Conservation (phyloP, 2,888 invertebrate genomes). For the Autographa gamma region DNA sequence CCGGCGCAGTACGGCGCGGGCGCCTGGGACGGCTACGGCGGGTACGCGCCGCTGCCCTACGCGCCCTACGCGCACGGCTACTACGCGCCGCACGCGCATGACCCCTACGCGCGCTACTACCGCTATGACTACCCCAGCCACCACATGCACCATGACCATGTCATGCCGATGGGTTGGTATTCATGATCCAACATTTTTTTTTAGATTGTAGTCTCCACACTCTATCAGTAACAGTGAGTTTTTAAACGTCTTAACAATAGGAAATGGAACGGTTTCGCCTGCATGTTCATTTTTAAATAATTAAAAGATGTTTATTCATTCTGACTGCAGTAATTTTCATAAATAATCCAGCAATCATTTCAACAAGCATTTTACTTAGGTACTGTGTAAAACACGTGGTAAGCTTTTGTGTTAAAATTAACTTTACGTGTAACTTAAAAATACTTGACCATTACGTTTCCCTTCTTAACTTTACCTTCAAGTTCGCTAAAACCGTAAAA, state of each 20-base stretch:
- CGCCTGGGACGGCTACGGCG: conserved; percentile 77
- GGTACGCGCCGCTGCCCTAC: conserved; percentile 73
- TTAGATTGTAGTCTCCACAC: background rate
- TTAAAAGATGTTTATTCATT: background rate
- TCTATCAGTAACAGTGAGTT: background rate
- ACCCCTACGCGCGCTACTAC: conserved; percentile 84
- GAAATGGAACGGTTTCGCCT: background rate
- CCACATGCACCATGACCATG: conserved; percentile 83
- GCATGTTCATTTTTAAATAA: background rate
- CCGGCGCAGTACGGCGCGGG: conserved; percentile 75
- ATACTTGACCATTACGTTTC: too few species aligned
- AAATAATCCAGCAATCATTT: too few species aligned
- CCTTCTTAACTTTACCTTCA: too few species aligned
- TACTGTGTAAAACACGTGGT: too few species aligned
- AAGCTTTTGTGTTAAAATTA: too few species aligned
- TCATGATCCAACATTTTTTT: conserved; percentile 25
- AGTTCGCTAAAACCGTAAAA: too few species aligned
- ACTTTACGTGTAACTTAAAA: too few species aligned
- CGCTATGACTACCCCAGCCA: conserved; percentile 83
- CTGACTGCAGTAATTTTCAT: background rate
- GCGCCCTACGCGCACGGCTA: conserved; percentile 73
- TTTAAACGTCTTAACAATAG: background rate
- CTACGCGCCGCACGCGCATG: conserved; percentile 82
- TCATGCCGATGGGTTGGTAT: conserved; percentile 83
- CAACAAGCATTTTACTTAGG: too few species aligned